Evolutionary conservation across 2,113 vertebrate genomes (phyloP), one percentile per base, ranked within the genome.

Genomic region (Eptatretus burgeri): DNA sequence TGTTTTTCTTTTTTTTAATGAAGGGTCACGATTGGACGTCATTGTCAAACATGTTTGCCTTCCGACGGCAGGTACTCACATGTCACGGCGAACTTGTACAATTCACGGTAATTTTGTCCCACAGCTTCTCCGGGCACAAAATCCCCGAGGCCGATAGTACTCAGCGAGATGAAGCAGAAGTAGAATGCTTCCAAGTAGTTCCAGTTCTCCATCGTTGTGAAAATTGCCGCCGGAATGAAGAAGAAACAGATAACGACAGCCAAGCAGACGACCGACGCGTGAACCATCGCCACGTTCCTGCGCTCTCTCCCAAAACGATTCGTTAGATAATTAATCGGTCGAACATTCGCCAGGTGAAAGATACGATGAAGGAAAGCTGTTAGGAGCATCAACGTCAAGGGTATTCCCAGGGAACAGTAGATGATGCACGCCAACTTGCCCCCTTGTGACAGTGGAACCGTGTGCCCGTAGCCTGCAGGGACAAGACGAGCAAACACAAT

Each of bases 381-480:
- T 66, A 89, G 76, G 67, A 89, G 74, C 71, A 89, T 74, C 84
- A 87, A 84, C 70, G 84, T 89, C 73, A 80, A 75, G 1, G 84
- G 85, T 10, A 89, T 80, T 0, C 85, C 84, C 1, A 87, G 62
- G 64, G 86, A 67, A 0, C 82, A 82, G 2, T 82, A 89, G 71
- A 78, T 51, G 60, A 89, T 81, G 71, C 81, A 81, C 70, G 87
- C 85, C 4, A 73, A 78, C 69, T 87, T 89, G 2, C 85, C 85
- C 0, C 69, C 68, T 2, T 84, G 77, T 0, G 84, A 83, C 66
- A 89, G 79, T 0, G 85, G 85, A 0, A 80, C 78, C 2, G 79
- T 81, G 66, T 86, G 79, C 13, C 85, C 85, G 1, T 89, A 89
- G 65, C 85, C 85, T 89, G 73, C 5, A 17, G 27, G 3, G 7